Base-by-base conservation (phyloP, 2,888 invertebrate genomes). In the Andrena fulva region DNA sequence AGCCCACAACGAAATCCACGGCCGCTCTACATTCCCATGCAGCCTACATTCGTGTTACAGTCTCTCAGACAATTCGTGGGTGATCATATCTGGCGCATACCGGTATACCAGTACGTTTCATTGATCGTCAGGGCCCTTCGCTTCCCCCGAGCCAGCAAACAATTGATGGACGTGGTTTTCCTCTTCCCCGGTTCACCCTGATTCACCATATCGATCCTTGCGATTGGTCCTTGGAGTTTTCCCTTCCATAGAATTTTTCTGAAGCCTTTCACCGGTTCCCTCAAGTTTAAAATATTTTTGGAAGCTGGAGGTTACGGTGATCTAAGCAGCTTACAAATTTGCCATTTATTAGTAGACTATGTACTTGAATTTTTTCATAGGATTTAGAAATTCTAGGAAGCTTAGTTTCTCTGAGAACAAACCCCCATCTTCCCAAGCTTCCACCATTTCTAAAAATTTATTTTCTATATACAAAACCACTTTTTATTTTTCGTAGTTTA, bases 111-210 rank as follows among this genome's bases (percentile, higher is more conserved):
- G 35, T 62, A 27, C 33, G 50, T 78, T 84, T 75, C 87, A 84
- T 88, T 79, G 87, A 84, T 84, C 87, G 86, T 16, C 60, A 48
- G 48, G 33, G 16, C n/a, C 72, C 60, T 52, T 27, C 27, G 24
- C 31, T 68, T 31, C 31, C 33, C 12, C 56, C 10, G 24, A 56
- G 16, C 60, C 59, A 33, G 63, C 33, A 33, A 64, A 33, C 52
- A 33, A 42, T 29, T 12, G 35, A 29, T 56, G 24, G 56, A 56
- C 27, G 24, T 27, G 24, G 3, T 27, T 56, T 56, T 27, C 56
- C 24, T 20, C 24, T 56, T 10, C 10, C 24, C 24, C 4, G 24
- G 3, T 12, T 24, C 24, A 27, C 8, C 24, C 2, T 27, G 1
- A 56, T 24, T 56, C 56, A 1, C 24, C 56, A 10, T 4, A 24